Evolutionary conservation across 2,113 vertebrate genomes (phyloP).

Genomic region (Grantiella picta): DNA sequence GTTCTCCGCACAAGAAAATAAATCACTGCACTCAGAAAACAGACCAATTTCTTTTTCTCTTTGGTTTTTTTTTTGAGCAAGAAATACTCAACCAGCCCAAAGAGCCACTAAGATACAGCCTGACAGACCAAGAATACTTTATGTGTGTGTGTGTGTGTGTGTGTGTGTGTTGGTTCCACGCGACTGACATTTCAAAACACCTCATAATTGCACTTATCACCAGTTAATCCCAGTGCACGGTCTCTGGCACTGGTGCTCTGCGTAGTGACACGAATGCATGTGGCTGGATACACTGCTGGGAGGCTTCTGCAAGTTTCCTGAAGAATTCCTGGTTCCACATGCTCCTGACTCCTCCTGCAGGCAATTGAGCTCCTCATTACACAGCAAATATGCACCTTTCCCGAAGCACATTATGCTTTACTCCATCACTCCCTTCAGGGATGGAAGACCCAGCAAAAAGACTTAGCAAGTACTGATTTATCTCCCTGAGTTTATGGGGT

Average conservation of each 20-base stretch:
- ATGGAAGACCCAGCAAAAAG: neutral
- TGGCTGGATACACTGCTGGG: neutral
- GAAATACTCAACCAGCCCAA: neutral
- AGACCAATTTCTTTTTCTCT: neutral
- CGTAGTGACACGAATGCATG: neutral
- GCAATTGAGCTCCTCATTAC: neutral
- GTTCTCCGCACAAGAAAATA: neutral
- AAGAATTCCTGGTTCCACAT: neutral
- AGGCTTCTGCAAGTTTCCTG: neutral
- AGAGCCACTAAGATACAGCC: neutral
- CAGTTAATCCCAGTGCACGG: neutral
- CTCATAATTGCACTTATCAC: neutral
- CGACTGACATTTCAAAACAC: neutral
- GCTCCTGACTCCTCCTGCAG: slow-evolving; percentile 21
- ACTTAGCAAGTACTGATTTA: neutral
- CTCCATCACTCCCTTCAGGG: neutral
- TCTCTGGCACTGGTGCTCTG: neutral
- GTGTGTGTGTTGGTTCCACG: neutral
- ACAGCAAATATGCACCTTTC: neutral
- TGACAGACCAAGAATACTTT: neutral
- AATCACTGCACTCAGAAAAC: neutral
- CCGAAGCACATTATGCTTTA: neutral
- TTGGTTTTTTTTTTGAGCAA: neutral
- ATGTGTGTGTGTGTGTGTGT: neutral
- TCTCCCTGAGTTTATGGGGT: neutral